phyloP scores from a whole-genome alignment of 1,140 invertebrate species.

The Euura saliciscinereae region DNA sequence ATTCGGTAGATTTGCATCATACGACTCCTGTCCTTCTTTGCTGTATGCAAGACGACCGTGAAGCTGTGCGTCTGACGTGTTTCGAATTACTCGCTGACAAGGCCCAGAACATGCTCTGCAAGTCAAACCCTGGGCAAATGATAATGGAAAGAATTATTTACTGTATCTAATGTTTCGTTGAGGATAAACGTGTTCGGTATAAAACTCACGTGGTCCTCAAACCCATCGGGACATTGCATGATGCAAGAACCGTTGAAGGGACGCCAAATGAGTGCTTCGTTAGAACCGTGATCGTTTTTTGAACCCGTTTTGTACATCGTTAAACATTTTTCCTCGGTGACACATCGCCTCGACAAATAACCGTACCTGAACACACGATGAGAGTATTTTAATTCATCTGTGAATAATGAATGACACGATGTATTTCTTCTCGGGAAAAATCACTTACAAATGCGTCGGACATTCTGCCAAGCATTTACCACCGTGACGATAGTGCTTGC shows the following conservation, averaged over 20 bases:
- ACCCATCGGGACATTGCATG: constrained; percentile 63
- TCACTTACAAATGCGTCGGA: constrained; percentile 54
- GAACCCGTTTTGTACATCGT: constrained; percentile 36
- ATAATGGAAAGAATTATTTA: no score
- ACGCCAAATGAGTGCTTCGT: constrained; percentile 40
- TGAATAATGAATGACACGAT: no score
- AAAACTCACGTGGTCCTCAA: constrained; percentile 41
- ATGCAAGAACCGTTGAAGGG: constrained; percentile 59
- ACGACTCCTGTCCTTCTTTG: no score
- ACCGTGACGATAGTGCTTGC: constrained; percentile 57
- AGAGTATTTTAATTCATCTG: no score
- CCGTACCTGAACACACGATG: constrained; percentile 34
- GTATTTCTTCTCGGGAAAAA: neutral
- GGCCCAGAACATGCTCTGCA: constrained; percentile 36
- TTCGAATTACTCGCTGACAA: constrained; percentile 51
- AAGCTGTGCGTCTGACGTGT: constrained; percentile 44
- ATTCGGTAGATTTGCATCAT: no score
- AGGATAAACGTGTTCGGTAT: neutral
- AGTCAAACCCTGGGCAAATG: constrained; percentile 31
- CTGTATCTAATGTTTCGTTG: neutral
- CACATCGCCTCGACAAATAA: constrained; percentile 63
- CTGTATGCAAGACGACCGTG: constrained; percentile 25
- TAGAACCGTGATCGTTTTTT: constrained; percentile 23
- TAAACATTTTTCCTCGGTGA: constrained; percentile 62
- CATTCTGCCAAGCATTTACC: constrained; percentile 61